These are phyloP conservation scores for Callipepla squamata DNA, from an alignment of 2,113 vertebrate genomes.

Conservation along the genomic window DNA sequence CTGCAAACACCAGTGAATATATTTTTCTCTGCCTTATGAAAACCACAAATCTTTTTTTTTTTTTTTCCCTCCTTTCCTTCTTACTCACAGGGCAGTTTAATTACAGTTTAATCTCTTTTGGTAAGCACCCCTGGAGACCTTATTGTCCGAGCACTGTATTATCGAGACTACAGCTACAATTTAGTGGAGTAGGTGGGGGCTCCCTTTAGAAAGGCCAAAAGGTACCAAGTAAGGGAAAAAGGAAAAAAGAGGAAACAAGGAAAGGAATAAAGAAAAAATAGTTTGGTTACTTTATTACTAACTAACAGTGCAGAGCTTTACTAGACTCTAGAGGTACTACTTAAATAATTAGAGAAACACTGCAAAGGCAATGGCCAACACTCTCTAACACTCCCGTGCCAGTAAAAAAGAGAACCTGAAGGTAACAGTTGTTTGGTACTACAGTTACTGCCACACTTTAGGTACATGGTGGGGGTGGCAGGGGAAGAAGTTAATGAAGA, in stretches of 20 bases:
- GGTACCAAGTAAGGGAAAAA: slow-evolving; percentile 17
- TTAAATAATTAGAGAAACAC: slow-evolving; percentile 77
- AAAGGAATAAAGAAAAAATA: slow-evolving; percentile 45
- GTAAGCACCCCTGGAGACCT: slow-evolving; percentile 74
- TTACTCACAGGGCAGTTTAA: slow-evolving; percentile 77
- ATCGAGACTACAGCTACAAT: slow-evolving; percentile 75
- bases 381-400: slow-evolving; percentile 45
- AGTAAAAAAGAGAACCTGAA: slow-evolving; percentile 71
- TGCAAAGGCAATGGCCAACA: slow-evolving; percentile 68
- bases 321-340: slow-evolving; percentile 69
- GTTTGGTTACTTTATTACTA: slow-evolving; percentile 72
- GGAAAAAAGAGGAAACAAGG: not conserved
- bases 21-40: slow-evolving; percentile 80
- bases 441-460: slow-evolving; percentile 50
- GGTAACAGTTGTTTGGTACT: slow-evolving; percentile 60
- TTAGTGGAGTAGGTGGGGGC: slow-evolving; percentile 72
- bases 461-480: not conserved
- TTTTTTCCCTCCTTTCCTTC: slow-evolving; percentile 2
- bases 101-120: slow-evolving; percentile 82
- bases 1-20: slow-evolving; percentile 79
- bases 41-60: slow-evolving; percentile 75
- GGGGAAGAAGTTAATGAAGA: slow-evolving; percentile 9
- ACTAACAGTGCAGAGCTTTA: slow-evolving; percentile 72
- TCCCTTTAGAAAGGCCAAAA: slow-evolving; percentile 69
- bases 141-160: slow-evolving; percentile 74